These are phyloP conservation scores for Picathartes gymnocephalus DNA, from an alignment of 2,113 vertebrate species.

Conservation along the genomic window DNA sequence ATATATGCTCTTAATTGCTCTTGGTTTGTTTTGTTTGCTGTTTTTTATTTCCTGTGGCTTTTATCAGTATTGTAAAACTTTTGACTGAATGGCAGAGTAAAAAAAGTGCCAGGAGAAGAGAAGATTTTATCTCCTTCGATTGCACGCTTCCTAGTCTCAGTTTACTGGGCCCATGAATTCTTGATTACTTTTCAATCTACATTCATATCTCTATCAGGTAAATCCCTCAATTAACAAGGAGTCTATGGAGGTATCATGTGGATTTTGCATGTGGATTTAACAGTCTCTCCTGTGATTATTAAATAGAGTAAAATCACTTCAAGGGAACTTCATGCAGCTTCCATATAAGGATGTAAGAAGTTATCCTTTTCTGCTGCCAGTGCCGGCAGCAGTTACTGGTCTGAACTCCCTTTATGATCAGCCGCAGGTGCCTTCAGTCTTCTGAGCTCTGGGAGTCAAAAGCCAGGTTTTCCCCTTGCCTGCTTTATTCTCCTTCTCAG, in stretches of 20 bases:
- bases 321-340: not conserved
- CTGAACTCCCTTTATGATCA: not conserved
- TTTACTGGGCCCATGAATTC: not conserved
- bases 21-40: not conserved
- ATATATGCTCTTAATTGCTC: not conserved
- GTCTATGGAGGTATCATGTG: not conserved
- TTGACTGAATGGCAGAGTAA: not conserved
- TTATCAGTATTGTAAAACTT: not conserved
- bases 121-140: not conserved
- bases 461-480: not conserved
- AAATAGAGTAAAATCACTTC: not conserved
- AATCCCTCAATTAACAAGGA: not conserved
- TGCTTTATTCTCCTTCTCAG: not conserved
- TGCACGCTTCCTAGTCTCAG: not conserved
- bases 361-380: not conserved
- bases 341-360: not conserved
- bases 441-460: not conserved
- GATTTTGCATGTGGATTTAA: not conserved
- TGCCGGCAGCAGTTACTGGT: fast-evolving
- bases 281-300: not conserved
- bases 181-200: not conserved
- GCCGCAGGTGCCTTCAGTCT: not conserved
- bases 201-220: not conserved
- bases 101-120: not conserved
- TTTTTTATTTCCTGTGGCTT: not conserved